Evolutionary conservation across 2,113 vertebrate species (phyloP), one percentile per base, ranked within the genome.

Genomic region (Aspiorhynchus laticeps): DNA sequence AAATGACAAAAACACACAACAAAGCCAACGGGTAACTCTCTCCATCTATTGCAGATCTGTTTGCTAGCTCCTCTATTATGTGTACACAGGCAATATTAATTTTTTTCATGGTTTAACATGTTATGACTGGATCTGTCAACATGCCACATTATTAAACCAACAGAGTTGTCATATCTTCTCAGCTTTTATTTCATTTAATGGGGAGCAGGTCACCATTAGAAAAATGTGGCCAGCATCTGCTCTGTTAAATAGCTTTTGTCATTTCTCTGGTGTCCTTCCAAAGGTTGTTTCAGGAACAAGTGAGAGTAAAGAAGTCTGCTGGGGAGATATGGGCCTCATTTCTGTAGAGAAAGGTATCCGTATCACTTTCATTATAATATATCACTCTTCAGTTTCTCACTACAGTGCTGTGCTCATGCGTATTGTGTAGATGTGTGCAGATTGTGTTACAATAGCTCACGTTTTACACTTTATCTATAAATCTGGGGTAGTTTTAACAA

Each of bases 281-380:
- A 76, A 76, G 74, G 74, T 8, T 10, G 17, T 73, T 38, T 73
- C 19, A 75, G 36, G 15, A 15, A 46, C 24, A 46, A 43, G 41
- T n/a, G 38, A 71, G 67, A 21, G 67, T 38, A 12, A 46, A 46
- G 12, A 26, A 46, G 73, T 26, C 24, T 46, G 6, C 4, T 15
- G 73, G 73, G 73, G 74, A 76, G 74, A 76, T 8, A 8, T 15
- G 41, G 41, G 12, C n/a, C 74, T 76, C 38, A 48, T 26, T 76
- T 26, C 21, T 76, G 73, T 28, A 48, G 21, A 41, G 36, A 74
- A 74, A 38, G 80, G 11, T 26, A 46, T 48, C 28, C 9, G 76
- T 78, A 78, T 78, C 46, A 78, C 46, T 89, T 90, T 90, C 43
- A 91, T 89, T 87, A 87, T 87, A 43, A 28, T 83, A 86, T 87